Conservation (phyloP, 2,797 vertebrate genomes). For the Lateolabrax maculatus region DNA sequence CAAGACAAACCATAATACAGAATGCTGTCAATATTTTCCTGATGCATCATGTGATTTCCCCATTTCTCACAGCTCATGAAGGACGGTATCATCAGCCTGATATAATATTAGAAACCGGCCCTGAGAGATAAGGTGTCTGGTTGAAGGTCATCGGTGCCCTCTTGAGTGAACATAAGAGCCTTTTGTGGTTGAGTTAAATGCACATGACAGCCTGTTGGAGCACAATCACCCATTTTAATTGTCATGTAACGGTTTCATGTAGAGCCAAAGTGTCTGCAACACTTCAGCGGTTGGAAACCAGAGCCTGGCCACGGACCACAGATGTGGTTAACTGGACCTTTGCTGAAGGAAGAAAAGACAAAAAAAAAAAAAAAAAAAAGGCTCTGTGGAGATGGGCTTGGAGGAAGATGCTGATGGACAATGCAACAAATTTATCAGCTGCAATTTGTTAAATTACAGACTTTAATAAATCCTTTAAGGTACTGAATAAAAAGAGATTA, state of each 20-base stretch:
- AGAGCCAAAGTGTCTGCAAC: constrained; percentile 82
- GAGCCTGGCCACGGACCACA: constrained; percentile 76
- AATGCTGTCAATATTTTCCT: constrained; percentile 69
- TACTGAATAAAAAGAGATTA: constrained; percentile 8
- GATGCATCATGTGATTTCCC: constrained; percentile 81
- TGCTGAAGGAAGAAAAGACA: constrained; percentile 17
- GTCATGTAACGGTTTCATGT: constrained; percentile 80
- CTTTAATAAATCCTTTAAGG: constrained; percentile 19
- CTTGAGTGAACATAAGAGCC: constrained; percentile 82
- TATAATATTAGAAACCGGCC: constrained; percentile 78
- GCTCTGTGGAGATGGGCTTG: constrained; percentile 10
- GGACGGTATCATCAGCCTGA: constrained; percentile 69
- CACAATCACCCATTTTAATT: constrained; percentile 76
- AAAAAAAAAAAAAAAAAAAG: no score
- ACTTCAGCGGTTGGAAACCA: constrained; percentile 74
- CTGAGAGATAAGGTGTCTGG: constrained; percentile 79
- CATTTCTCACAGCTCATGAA: constrained; percentile 61
- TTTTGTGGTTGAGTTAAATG: constrained; percentile 85
- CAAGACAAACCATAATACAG: constrained; percentile 52
- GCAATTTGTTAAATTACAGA: constrained; percentile 29
- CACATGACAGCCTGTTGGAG: constrained; percentile 80
- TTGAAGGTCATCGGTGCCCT: constrained; percentile 81
- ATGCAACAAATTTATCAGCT: constrained; percentile 41
- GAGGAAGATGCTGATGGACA: constrained; percentile 48
- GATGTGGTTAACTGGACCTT: constrained; percentile 68